Conservation (phyloP, 1,140 invertebrate species). For the Heliconius hewitsoni region DNA sequence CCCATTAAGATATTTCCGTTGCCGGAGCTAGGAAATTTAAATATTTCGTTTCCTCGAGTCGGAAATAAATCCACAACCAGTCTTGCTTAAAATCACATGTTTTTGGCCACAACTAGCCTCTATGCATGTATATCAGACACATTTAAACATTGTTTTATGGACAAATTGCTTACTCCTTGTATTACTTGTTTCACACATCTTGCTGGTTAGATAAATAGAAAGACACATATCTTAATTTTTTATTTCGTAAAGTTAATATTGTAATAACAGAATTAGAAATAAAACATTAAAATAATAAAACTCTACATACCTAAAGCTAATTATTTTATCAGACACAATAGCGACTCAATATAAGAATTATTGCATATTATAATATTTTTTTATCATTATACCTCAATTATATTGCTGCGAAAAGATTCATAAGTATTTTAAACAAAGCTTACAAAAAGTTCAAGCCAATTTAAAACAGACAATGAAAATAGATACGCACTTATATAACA, state of each 20-base stretch:
- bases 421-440: conserved; percentile 7
- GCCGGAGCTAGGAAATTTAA: too few relatives aligned
- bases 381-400: conserved; percentile 10
- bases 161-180: too few relatives aligned
- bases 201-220: too few relatives aligned
- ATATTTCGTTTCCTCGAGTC: neutral
- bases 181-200: too few relatives aligned
- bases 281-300: neutral
- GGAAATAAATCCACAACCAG: neutral
- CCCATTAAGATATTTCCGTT: neutral
- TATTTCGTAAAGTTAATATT: neutral
- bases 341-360: neutral
- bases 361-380: conserved; percentile 6
- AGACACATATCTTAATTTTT: too few relatives aligned
- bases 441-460: neutral
- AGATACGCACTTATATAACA: neutral
- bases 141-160: too few relatives aligned
- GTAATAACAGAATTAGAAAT: neutral
- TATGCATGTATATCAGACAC: too few relatives aligned
- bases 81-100: too few relatives aligned
- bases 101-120: too few relatives aligned
- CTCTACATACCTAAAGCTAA: neutral
- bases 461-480: neutral
- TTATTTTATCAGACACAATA: neutral
- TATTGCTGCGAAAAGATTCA: neutral